Conservation (phyloP, 2,797 vertebrate species). For the Dermochelys coriacea region DNA sequence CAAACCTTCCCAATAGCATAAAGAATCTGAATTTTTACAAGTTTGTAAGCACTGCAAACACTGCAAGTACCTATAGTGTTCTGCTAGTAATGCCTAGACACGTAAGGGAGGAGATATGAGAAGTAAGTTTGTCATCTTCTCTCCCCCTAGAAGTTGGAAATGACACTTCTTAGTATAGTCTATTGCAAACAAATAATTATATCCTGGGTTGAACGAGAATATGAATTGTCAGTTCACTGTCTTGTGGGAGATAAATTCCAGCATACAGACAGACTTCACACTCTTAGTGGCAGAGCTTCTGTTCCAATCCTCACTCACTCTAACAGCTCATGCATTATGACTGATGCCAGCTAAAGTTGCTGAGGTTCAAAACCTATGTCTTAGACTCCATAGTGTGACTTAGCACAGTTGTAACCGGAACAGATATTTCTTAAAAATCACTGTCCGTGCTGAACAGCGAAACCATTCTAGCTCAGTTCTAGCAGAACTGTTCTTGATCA, state of each 20-base stretch:
- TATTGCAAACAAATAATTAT: conserved; percentile 47
- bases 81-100: conserved; percentile 23
- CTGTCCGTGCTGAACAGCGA: background rate
- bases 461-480: background rate
- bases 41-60: conserved; percentile 12
- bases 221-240: background rate
- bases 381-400: background rate
- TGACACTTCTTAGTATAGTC: background rate
- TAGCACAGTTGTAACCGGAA: background rate
- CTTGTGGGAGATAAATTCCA: conserved; percentile 19
- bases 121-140: conserved; percentile 15
- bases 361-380: background rate
- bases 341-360: background rate
- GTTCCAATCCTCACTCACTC: background rate
- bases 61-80: background rate
- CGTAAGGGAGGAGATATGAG: conserved; percentile 3
- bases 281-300: background rate
- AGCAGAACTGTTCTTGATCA: background rate
- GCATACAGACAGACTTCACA: background rate
- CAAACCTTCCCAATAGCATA: background rate
- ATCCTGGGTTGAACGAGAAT: background rate
- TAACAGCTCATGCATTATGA: fast-evolving
- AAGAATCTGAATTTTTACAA: background rate
- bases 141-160: conserved; percentile 11
- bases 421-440: background rate